Percentiles rank a stretch among this genome's conserved stretches.
These are phyloP conservation scores for Euphydryas editha DNA, from an alignment of 2,888 invertebrate genomes.

Conservation along the genomic window DNA sequence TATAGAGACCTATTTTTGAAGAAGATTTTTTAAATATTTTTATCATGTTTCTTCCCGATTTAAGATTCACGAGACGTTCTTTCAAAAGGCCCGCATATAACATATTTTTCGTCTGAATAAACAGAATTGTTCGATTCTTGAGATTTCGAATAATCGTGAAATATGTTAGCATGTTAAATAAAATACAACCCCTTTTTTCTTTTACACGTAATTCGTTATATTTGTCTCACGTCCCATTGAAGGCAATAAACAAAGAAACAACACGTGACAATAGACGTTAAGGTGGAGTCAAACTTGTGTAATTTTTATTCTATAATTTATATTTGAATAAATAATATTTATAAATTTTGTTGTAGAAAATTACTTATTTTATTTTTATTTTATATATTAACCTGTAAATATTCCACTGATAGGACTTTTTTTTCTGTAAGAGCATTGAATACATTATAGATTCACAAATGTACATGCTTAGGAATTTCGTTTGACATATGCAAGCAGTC, in stretches of 20 bases:
- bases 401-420: too few species aligned
- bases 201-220: constrained; percentile 14
- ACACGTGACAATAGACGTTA: constrained; percentile 7
- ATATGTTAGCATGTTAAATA: constrained; percentile 24
- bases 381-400: too few species aligned
- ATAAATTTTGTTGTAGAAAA: too few species aligned
- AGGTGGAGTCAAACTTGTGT: not conserved
- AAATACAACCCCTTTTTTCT: constrained; percentile 9
- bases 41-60: too few species aligned
- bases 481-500: too few species aligned
- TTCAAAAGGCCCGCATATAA: not conserved
- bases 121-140: constrained; percentile 4
- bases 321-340: not conserved
- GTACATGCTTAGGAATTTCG: too few species aligned
- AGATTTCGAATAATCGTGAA: constrained; percentile 21
- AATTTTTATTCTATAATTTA: not conserved
- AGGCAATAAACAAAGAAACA: constrained; percentile 7
- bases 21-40: too few species aligned
- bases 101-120: constrained; percentile 9
- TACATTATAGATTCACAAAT: too few species aligned
- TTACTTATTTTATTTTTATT: too few species aligned
- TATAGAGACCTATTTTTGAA: too few species aligned
- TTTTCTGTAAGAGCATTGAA: too few species aligned
- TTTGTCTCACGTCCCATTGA: constrained; percentile 11
- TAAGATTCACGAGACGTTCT: not conserved